Percentiles rank a stretch among this genome's conserved stretches.
Evolutionary conservation across 2,113 vertebrate species (phyloP).

Genomic region (Astur gentilis): DNA sequence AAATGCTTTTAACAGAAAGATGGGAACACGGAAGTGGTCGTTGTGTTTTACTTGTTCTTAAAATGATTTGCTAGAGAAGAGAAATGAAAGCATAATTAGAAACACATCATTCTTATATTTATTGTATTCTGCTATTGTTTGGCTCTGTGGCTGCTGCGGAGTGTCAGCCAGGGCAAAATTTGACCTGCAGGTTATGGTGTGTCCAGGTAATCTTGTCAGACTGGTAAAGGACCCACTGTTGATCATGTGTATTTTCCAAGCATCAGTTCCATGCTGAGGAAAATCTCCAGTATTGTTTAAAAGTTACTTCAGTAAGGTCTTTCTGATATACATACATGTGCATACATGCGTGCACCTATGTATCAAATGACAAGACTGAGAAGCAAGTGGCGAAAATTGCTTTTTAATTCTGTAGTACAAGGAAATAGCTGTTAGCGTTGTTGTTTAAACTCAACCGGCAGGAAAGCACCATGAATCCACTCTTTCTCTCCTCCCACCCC

Average conservation of each 20-base stretch:
- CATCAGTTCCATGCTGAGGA: background rate
- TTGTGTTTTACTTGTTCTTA: background rate
- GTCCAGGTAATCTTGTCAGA: background rate
- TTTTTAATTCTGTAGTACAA: background rate
- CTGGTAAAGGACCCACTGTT: background rate
- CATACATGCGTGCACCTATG: background rate
- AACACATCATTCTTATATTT: background rate
- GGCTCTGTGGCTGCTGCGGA: background rate
- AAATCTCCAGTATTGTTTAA: background rate
- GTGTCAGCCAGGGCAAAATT: background rate
- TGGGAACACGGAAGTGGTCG: accelerated
- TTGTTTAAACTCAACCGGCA: too few relatives aligned
- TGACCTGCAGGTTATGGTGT: background rate
- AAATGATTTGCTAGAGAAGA: background rate
- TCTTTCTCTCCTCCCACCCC: too few relatives aligned
- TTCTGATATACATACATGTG: background rate
- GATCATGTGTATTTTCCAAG: background rate
- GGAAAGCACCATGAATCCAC: too few relatives aligned
- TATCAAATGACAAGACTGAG: background rate
- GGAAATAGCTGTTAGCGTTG: background rate
- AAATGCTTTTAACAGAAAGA: background rate
- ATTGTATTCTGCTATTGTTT: background rate
- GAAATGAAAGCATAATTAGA: background rate
- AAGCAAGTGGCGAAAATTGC: background rate
- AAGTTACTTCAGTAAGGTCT: background rate